Percentiles rank a stretch among this genome's conserved stretches.
These are phyloP conservation scores for Brachymystax lenok DNA, from an alignment of 2,797 vertebrate species.

Conservation along the genomic window DNA sequence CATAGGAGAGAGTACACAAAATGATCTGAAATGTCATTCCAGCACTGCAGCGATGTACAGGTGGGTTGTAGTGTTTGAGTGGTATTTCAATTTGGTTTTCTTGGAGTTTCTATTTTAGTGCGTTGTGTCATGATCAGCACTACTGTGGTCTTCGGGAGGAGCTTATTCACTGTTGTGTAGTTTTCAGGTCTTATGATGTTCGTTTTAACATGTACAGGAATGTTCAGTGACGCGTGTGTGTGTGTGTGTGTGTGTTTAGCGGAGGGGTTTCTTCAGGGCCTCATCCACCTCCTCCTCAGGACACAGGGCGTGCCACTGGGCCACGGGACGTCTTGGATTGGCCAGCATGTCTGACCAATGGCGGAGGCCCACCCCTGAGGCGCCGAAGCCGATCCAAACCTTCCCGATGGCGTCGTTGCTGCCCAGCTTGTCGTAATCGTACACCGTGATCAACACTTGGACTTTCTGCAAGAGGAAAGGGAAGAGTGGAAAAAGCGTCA, in stretches of 20 bases:
- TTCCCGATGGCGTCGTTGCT: constrained; percentile 91
- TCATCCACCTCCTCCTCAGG: constrained; percentile 83
- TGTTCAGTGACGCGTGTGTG: constrained; percentile 2
- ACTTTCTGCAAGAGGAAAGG: constrained; percentile 75
- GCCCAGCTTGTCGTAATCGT: constrained; percentile 92
- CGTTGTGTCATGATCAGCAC: no score
- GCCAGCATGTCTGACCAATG: constrained; percentile 95
- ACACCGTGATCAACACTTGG: constrained; percentile 86
- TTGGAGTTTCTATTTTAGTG: not conserved
- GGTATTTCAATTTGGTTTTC: not conserved
- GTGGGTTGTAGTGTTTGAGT: not conserved
- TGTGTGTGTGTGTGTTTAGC: constrained; percentile 54
- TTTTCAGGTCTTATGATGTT: not conserved
- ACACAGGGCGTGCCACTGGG: constrained; percentile 88
- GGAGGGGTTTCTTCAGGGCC: constrained; percentile 78
- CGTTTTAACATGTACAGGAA: not conserved
- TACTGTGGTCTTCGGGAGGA: not conserved
- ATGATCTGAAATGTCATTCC: not conserved
- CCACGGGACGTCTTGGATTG: constrained; percentile 87
- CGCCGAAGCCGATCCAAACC: constrained; percentile 84
- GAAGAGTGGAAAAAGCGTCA: not conserved
- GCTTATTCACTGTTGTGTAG: not conserved
- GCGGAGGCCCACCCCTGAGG: constrained; percentile 82
- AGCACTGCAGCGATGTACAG: not conserved
- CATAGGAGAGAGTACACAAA: not conserved